Base-by-base conservation (phyloP, 1,140 invertebrate species). In the Diorhabda carinulata region DNA sequence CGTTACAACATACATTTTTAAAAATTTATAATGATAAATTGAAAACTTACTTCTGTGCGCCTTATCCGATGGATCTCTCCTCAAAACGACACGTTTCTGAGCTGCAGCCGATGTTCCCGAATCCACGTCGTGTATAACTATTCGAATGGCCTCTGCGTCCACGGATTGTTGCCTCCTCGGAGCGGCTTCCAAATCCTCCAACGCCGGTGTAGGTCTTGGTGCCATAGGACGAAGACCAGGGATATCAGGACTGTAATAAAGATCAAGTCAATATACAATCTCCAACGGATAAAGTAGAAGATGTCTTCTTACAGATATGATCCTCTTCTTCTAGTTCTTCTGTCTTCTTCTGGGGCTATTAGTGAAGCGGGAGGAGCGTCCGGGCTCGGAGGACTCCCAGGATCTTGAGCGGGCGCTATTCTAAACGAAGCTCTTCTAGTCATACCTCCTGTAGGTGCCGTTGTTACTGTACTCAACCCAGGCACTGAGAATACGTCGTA, bases 121-220 rank as follows among this genome's bases (percentile, higher is more conserved):
- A 81, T 95, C 93, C 25, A 96, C 93, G 77, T 96, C 94, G 77
- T 96, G 92, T 74, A 96, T 96, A 66, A 96, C 93, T 73, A 96
- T 96, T 75, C 93, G 91, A 73, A 96, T 96, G 61, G 92, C 92
- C 81, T 96, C 94, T 1, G 93, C 93, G 76, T 96, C 93, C 64
- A 91, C 91, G 10, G 93, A 92, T 72, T 91, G 91, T 78, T 94
- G 92, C 41, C 92, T 84, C 67, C 88, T 81, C 3, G 88, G 84
- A 9, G 87, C 81, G 70, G 88, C 87, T 73, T 88, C 87, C 41
- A 85, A 73, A 63, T 85, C 85, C 47, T 87, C 85, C 52, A 84
- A 77, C 43, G 86, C 83, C 45, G 84, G 82, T 2, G 84, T 81
- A 4, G 83, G 79, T 73, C 84, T 81, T 4, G 86, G 84, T 5